These are phyloP conservation scores for Heliconius congener DNA, from an alignment of 1,140 invertebrate genomes.

Conservation along the genomic window DNA sequence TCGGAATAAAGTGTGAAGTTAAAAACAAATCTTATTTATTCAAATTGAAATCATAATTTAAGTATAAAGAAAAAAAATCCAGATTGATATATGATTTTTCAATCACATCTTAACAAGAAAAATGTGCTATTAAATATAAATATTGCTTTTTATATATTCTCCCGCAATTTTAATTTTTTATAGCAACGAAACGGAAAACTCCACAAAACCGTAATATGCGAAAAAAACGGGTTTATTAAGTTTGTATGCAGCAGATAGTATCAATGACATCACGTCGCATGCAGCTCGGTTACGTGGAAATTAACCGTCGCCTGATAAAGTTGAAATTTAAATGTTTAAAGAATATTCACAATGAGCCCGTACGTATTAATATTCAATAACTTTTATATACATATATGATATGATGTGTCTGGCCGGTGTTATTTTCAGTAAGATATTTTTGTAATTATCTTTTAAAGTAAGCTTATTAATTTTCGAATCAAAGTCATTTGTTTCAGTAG, in stretches of 20 bases:
- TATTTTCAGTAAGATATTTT: not conserved
- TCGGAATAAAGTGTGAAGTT: no score
- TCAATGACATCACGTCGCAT: constrained; percentile 30
- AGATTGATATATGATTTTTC: not conserved
- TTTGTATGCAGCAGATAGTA: constrained; percentile 24
- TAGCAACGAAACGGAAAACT: not conserved
- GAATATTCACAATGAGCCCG: constrained; percentile 23
- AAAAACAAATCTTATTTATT: no score
- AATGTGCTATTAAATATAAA: not conserved
- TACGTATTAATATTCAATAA: constrained; percentile 16
- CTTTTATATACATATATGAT: not conserved
- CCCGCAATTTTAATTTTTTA: not conserved
- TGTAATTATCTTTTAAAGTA: not conserved
- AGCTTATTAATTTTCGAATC: not conserved
- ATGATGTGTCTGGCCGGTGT: not conserved
- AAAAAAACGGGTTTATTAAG: constrained; percentile 27
- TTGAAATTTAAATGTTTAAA: constrained; percentile 26
- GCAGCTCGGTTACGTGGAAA: constrained; percentile 32
- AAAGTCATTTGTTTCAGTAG: not conserved
- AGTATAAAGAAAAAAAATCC: no score
- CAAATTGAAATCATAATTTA: no score
- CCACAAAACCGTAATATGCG: not conserved
- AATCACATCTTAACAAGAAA: not conserved
- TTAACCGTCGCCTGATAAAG: constrained; percentile 28
- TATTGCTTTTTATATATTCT: constrained; percentile 3